Conservation (phyloP, 2,888 invertebrate species). For the Phortica magna region DNA sequence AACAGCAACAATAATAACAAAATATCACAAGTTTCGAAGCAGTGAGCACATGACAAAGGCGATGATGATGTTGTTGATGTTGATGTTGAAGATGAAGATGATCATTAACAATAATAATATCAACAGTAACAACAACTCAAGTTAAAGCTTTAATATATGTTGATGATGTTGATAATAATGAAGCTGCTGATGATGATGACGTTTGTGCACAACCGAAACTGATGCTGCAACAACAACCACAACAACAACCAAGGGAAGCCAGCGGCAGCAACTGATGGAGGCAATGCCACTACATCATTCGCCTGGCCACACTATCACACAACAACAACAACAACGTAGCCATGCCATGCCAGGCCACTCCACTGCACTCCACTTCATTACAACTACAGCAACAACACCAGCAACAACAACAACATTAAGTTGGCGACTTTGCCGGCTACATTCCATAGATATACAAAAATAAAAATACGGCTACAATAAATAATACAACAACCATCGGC, state of each 20-base stretch:
- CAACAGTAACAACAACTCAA: conserved; percentile 5
- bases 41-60: neutral
- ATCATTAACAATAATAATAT: conserved; percentile 47
- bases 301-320: neutral
- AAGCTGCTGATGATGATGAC: conserved; percentile 37
- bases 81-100: conserved; percentile 3
- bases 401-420: neutral
- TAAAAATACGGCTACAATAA: conserved; percentile 72
- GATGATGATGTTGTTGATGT: conserved; percentile 20
- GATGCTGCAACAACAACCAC: conserved; percentile 10
- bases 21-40: conserved; percentile 25
- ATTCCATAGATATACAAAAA: conserved; percentile 74
- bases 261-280: neutral
- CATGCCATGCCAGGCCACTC: neutral
- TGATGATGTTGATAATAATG: conserved; percentile 18
- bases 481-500: conserved; percentile 55
- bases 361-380: neutral
- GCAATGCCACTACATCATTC: conserved; percentile 3
- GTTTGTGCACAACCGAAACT: conserved; percentile 24
- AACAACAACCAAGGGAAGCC: neutral
- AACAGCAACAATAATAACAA: conserved; percentile 14
- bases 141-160: conserved; percentile 13
- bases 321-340: neutral
- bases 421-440: conserved; percentile 41
- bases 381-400: neutral